A percentile compares a stretch with the other conserved stretches of the same genome.
These are phyloP conservation scores for Cepphus grylle DNA, from an alignment of 2,113 vertebrate genomes.

Conservation along the genomic window DNA sequence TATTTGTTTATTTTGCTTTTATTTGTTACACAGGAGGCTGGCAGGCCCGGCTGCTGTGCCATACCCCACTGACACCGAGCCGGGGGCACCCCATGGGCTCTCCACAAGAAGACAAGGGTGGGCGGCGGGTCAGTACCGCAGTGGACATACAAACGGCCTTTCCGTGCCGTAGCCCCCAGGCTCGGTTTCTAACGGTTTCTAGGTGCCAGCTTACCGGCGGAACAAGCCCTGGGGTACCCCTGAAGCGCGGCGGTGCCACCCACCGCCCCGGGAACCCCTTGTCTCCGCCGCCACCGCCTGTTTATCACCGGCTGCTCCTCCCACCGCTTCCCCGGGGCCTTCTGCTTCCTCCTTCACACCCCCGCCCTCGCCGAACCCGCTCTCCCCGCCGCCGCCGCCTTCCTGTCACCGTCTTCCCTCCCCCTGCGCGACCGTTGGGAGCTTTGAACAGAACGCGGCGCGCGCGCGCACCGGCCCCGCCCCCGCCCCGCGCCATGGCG, in stretches of 20 bases:
- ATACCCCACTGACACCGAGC: background rate
- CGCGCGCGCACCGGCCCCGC: background rate
- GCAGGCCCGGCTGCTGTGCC: background rate
- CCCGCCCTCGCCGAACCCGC: background rate
- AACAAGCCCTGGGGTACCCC: fast-evolving
- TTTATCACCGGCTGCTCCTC: background rate
- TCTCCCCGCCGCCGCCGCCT: too few species aligned
- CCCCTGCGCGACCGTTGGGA: background rate
- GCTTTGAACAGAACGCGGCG: background rate
- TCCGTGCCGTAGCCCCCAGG: fast-evolving
- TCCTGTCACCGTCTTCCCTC: background rate
- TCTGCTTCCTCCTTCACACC: background rate
- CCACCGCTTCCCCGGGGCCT: background rate
- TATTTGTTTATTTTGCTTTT: background rate
- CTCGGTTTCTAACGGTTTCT: background rate
- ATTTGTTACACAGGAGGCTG: too few species aligned
- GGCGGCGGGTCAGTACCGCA: background rate
- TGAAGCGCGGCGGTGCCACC: fast-evolving
- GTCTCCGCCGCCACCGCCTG: background rate
- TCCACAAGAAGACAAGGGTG: background rate
- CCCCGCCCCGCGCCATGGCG: background rate
- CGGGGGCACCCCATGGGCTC: too few species aligned
- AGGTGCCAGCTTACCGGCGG: background rate
- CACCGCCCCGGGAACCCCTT: too few species aligned
- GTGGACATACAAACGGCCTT: fast-evolving